Conservation (phyloP, 2,797 vertebrate species). For the Dicrostonyx torquatus region DNA sequence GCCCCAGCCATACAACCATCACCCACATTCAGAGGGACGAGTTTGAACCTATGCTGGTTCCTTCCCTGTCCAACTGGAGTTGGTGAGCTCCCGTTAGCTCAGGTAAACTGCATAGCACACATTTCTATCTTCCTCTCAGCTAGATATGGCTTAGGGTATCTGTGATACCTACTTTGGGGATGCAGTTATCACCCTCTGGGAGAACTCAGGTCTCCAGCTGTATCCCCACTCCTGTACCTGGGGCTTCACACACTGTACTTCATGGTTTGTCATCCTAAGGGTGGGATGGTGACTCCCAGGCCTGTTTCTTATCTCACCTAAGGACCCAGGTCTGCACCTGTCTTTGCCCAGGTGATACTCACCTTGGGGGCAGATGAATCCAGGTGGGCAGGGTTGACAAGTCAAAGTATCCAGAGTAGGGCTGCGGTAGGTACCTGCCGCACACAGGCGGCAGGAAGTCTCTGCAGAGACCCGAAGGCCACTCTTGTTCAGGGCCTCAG, state of each 20-base stretch:
- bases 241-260: not conserved
- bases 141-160: not conserved
- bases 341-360: not conserved
- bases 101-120: too few relatives aligned
- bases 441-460: constrained; percentile 89
- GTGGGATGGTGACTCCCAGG: not conserved
- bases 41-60: too few relatives aligned
- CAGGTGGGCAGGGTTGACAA: constrained; percentile 92
- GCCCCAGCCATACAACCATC: too few relatives aligned
- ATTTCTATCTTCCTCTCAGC: too few relatives aligned
- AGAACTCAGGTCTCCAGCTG: too few relatives aligned
- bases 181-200: not conserved
- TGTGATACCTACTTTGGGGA: not conserved
- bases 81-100: too few relatives aligned
- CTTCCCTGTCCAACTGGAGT: too few relatives aligned
- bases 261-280: not conserved
- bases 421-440: constrained; percentile 89
- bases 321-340: not conserved
- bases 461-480: constrained; percentile 89
- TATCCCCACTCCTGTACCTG: accelerated
- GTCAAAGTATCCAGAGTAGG: constrained; percentile 74
- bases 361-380: constrained; percentile 93
- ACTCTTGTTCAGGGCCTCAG: constrained; percentile 88
- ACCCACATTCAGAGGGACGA: too few relatives aligned
- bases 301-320: not conserved